phyloP scores from a whole-genome alignment of 1,140 invertebrate species.

The Paraescarpia echinospica region DNA sequence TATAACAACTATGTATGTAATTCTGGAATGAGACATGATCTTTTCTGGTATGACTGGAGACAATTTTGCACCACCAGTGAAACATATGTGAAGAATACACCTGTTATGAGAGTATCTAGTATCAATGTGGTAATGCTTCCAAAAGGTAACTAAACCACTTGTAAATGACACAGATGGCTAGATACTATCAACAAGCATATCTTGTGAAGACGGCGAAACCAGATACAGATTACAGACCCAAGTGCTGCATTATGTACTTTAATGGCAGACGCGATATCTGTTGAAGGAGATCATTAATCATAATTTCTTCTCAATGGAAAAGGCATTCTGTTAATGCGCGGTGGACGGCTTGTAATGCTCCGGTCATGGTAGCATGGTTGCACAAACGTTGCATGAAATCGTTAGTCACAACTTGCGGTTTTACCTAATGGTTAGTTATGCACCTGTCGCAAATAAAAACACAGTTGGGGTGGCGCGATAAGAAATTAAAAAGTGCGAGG shows the following conservation, averaged over 20 bases:
- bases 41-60: too few species aligned
- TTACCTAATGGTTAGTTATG: not conserved
- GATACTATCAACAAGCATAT: not conserved
- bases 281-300: not conserved
- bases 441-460: not conserved
- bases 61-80: too few species aligned
- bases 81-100: too few species aligned
- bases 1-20: not conserved
- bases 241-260: not conserved
- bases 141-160: not conserved
- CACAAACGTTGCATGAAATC: not conserved
- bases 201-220: not conserved
- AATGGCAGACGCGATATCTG: not conserved
- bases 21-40: not conserved
- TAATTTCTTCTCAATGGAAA: not conserved
- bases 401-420: not conserved
- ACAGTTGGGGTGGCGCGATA: not conserved
- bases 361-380: not conserved
- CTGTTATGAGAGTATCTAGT: not conserved
- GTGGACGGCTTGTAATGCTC: not conserved
- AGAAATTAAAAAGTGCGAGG: not conserved
- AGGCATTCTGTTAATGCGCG: not conserved
- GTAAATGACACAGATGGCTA: not conserved
- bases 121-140: not conserved
- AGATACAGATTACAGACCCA: not conserved